Base-by-base conservation (phyloP, 2,888 invertebrate genomes). In the Agrochola macilenta region DNA sequence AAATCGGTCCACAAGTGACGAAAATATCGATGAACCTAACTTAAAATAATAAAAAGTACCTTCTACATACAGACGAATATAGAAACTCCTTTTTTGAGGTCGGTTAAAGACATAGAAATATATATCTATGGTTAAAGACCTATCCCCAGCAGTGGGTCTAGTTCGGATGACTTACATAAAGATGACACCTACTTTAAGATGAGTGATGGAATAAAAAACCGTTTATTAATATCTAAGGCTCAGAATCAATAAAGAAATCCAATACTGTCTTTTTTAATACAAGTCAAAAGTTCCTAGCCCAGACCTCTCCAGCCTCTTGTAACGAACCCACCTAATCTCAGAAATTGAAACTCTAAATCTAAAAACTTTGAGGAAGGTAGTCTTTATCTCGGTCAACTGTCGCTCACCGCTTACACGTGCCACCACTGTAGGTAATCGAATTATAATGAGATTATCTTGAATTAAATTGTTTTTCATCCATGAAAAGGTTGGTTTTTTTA, bases 331-430 rank as follows among this genome's bases (percentile, higher is more conserved):
- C 23, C 12, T 74, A 57, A 70, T 74, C 54, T 12, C 46, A 70
- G 30, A 70, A 57, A 30, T 73, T 57, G 11, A 70, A 69, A 69
- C 52, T 26, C 52, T 52, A 23, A 52, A 46, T 43, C n/a, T 5
- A 5, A 17, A 35, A 70, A 57, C 17, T 71, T 74, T 49, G 5
- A 74, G 46, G 14, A 35, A 14, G 39, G 23, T n/a, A 35, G 20
- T 30, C 72, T 26, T 52, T 69, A 39, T 7, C 20, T 39, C 39
- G 35, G 26, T 26, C 20, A 39, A 11, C 46, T 20, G 20, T 1
- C 35, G 26, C 39, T 39, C 7, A 26, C 20, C 26, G 26, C 20
- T 30, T 43, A 54, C 26, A 54, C 72, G 39, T 39, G 72, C 39
- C 20, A 23, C 20, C 5, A 3, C 26, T 26, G 12, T 9, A 35